These are phyloP conservation scores for Epirrhoe tristata DNA, from an alignment of 2,888 invertebrate species.

Conservation along the genomic window DNA sequence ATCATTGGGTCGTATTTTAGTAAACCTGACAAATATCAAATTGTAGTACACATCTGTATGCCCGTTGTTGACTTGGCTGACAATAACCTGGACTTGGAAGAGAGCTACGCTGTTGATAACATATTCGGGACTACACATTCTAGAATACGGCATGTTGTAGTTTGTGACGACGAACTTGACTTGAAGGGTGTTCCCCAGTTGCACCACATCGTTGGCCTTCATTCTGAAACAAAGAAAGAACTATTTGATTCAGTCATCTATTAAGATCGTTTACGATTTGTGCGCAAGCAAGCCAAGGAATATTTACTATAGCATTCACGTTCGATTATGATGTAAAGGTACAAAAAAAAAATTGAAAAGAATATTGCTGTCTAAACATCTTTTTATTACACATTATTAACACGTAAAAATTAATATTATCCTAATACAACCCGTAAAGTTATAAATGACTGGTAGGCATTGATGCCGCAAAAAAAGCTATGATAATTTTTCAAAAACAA, in stretches of 20 bases:
- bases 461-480: not conserved
- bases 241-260: not conserved
- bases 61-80: constrained; percentile 52
- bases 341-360: no score
- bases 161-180: constrained; percentile 50
- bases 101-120: constrained; percentile 51
- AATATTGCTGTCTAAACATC: no score
- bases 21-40: constrained; percentile 54
- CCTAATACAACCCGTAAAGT: no score
- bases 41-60: constrained; percentile 55
- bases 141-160: constrained; percentile 52
- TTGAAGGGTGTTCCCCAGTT: constrained; percentile 54
- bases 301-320: not conserved
- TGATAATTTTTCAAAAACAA: not conserved
- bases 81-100: constrained; percentile 54
- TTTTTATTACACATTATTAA: no score
- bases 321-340: not conserved
- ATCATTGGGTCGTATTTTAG: constrained; percentile 49
- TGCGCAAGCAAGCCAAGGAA: not conserved
- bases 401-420: no score
- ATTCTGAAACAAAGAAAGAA: constrained; percentile 48
- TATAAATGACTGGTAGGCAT: no score
- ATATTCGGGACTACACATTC: constrained; percentile 52
- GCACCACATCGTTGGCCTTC: constrained; percentile 50
- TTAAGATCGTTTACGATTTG: not conserved